A percentile compares a stretch with the other conserved stretches of the same genome.
phyloP scores from a whole-genome alignment of 2,113 vertebrate species.

The Silurus glanis region DNA sequence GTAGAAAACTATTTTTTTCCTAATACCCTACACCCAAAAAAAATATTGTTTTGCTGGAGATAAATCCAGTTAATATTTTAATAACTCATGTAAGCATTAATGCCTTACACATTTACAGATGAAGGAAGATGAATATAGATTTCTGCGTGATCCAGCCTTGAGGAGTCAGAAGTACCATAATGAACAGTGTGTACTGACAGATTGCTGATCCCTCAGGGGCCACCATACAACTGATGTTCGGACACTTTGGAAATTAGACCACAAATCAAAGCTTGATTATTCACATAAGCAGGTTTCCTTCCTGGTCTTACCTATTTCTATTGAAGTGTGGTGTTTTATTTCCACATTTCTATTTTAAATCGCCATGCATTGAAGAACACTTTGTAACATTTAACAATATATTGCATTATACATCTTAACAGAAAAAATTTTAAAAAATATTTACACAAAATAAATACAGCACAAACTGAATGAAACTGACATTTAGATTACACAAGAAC shows the following conservation, averaged over 20 bases:
- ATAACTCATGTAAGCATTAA: slow-evolving; percentile 36
- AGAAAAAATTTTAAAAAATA: too few relatives aligned
- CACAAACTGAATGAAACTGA: too few relatives aligned
- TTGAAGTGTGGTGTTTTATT: too few relatives aligned
- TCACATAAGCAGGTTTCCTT: slow-evolving; percentile 28
- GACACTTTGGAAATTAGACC: slow-evolving; percentile 47
- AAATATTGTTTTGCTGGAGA: not conserved
- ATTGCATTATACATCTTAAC: too few relatives aligned
- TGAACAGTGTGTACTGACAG: slow-evolving; percentile 42
- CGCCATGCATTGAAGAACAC: too few relatives aligned
- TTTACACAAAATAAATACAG: too few relatives aligned
- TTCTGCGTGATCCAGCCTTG: slow-evolving; percentile 24
- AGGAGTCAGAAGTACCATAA: slow-evolving; percentile 23
- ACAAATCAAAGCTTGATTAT: slow-evolving; percentile 61
- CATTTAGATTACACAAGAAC: too few relatives aligned
- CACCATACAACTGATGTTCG: slow-evolving; percentile 26
- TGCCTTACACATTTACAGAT: slow-evolving; percentile 20
- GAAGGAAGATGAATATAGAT: not conserved
- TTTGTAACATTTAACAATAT: too few relatives aligned
- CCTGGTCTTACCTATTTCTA: not conserved
- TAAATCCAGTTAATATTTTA: slow-evolving; percentile 41
- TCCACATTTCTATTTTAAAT: too few relatives aligned
- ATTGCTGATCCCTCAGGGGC: slow-evolving; percentile 35
- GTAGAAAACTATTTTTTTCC: not conserved
- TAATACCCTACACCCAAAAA: too few relatives aligned